These are phyloP conservation scores for Mantis religiosa DNA, from an alignment of 2,888 invertebrate genomes.

Conservation along the genomic window DNA sequence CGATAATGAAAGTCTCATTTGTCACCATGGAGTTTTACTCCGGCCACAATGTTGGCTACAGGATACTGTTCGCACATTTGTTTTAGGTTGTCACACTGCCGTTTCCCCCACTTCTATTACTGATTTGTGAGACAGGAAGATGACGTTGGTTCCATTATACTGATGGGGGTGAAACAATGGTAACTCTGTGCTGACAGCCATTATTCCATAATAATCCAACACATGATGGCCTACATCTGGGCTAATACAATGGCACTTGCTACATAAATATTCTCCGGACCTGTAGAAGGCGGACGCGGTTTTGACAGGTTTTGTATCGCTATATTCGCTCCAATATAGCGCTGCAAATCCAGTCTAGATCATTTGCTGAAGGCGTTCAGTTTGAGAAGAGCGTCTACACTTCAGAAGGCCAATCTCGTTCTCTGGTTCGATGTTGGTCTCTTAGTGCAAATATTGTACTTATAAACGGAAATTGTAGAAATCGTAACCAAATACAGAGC, in stretches of 20 bases:
- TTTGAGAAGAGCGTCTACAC: background rate
- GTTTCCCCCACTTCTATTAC: background rate
- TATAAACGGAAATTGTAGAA: too few relatives aligned
- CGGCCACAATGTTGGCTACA: background rate
- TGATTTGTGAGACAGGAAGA: background rate
- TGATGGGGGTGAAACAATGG: background rate
- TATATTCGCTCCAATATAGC: background rate
- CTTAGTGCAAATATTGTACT: too few relatives aligned
- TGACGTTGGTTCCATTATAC: background rate
- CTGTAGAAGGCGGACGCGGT: background rate
- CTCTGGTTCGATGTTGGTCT: background rate
- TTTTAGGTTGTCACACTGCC: background rate
- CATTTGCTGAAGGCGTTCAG: background rate
- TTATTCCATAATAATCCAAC: background rate
- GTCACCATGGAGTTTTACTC: background rate
- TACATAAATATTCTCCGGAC: background rate
- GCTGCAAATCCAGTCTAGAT: background rate
- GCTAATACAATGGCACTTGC: background rate
- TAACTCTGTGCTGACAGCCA: background rate
- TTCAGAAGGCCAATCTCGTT: background rate
- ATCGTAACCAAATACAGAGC: too few relatives aligned
- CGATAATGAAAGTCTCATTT: background rate
- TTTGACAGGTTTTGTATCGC: background rate
- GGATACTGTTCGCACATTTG: background rate
- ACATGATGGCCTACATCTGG: background rate